These are phyloP conservation scores for Neoscelio sp. DNA, from an alignment of 2,888 invertebrate species.

Conservation along the genomic window DNA sequence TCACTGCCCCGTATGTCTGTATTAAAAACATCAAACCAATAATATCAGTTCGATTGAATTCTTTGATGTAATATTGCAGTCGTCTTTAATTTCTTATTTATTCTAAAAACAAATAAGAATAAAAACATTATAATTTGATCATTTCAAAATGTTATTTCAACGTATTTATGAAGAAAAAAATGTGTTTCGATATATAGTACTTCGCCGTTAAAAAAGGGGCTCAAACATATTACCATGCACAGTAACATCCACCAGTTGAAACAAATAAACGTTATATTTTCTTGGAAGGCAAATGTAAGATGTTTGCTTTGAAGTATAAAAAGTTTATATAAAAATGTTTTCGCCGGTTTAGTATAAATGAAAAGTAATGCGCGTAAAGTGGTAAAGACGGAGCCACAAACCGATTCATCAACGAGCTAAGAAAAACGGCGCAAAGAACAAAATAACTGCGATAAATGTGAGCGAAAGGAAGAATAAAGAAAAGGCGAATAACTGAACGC, in stretches of 20 bases:
- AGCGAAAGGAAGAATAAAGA: conserved; percentile 60
- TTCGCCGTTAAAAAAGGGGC: too few relatives aligned
- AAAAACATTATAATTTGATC: too few relatives aligned
- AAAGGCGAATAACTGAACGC: conserved; percentile 62
- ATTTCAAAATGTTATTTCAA: too few relatives aligned
- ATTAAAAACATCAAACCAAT: too few relatives aligned
- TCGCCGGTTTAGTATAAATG: conserved; percentile 44
- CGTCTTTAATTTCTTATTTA: too few relatives aligned
- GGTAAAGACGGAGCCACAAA: conserved; percentile 63
- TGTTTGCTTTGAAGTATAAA: conserved; percentile 45
- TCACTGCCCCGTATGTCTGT: too few relatives aligned
- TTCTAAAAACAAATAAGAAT: too few relatives aligned
- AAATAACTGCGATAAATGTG: conserved; percentile 61
- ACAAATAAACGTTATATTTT: conserved; percentile 45
- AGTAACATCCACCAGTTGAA: conserved; percentile 24
- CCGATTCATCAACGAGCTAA: conserved; percentile 66
- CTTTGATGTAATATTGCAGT: too few relatives aligned
- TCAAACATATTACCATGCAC: conserved; percentile 9
- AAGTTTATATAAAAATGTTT: conserved; percentile 47
- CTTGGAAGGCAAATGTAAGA: conserved; percentile 36
- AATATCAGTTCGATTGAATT: too few relatives aligned
- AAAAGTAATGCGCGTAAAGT: conserved; percentile 47
- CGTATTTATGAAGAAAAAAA: too few relatives aligned
- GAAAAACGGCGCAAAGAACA: conserved; percentile 58
- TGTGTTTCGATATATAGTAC: too few relatives aligned